Evolutionary conservation across 2,888 invertebrate species (phyloP).

Genomic region (Timema podura): DNA sequence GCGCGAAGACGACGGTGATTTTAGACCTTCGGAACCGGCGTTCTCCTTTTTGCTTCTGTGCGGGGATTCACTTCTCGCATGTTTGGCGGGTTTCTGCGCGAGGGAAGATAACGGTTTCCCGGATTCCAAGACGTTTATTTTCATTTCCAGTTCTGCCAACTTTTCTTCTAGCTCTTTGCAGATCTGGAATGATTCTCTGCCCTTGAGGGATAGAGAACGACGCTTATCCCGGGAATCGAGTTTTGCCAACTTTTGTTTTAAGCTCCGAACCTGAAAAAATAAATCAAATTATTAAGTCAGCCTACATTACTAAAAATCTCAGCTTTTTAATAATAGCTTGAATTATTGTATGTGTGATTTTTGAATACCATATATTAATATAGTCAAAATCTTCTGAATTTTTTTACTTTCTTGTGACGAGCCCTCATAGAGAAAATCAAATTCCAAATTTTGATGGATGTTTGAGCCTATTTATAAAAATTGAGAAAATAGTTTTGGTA

Average conservation of each 20-base stretch:
- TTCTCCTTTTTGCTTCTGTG: constrained; percentile 24
- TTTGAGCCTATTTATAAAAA: no score
- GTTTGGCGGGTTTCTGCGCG: constrained; percentile 38
- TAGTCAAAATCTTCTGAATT: no score
- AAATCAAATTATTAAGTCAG: neutral
- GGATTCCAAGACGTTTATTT: constrained; percentile 64
- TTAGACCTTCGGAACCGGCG: constrained; percentile 45
- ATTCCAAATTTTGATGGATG: no score
- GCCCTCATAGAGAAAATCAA: no score
- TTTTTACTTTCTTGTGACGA: no score
- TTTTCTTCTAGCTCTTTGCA: constrained; percentile 83
- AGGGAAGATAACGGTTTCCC: constrained; percentile 38
- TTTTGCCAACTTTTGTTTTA: constrained; percentile 76
- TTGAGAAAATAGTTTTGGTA: no score
- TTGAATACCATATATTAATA: no score
- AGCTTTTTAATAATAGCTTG: no score
- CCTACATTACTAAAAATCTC: no score
- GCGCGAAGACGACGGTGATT: constrained; percentile 52
- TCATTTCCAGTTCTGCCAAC: constrained; percentile 72
- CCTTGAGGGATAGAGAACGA: constrained; percentile 77
- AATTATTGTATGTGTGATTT: no score
- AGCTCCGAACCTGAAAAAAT: constrained; percentile 48
- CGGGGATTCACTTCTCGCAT: constrained; percentile 41
- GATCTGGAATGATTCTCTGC: constrained; percentile 73
- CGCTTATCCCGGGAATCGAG: constrained; percentile 73